Conservation (phyloP, 2,888 invertebrate genomes). For the Rhingia rostrata region DNA sequence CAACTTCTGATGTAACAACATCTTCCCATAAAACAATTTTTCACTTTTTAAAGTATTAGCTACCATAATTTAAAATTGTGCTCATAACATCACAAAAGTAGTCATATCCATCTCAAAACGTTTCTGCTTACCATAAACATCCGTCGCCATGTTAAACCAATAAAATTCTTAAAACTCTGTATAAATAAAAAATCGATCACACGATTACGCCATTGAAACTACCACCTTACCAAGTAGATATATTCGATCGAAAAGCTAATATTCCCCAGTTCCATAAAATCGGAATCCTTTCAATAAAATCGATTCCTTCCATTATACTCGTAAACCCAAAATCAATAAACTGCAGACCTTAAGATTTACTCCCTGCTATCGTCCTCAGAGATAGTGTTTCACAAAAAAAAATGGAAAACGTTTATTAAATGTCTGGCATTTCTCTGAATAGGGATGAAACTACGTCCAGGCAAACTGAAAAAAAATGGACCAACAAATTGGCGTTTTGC, state of each 20-base stretch:
- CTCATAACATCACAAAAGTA: too few relatives aligned
- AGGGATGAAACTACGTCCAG: conserved; percentile 25
- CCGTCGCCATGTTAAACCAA: too few relatives aligned
- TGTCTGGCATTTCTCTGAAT: conserved; percentile 39
- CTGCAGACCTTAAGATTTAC: conserved; percentile 64
- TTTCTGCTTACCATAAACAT: too few relatives aligned
- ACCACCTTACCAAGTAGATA: background rate
- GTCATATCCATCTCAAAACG: too few relatives aligned
- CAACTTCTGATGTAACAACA: too few relatives aligned
- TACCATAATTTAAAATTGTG: too few relatives aligned
- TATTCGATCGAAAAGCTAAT: background rate
- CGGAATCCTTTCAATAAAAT: conserved; percentile 31
- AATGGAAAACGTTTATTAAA: conserved; percentile 46
- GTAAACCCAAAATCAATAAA: conserved; percentile 63
- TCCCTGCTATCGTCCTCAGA: conserved; percentile 19
- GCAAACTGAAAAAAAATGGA: conserved; percentile 23
- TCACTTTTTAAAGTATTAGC: too few relatives aligned
- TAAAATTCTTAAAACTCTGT: too few relatives aligned
- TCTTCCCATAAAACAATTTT: too few relatives aligned
- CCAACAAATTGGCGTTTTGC: conserved; percentile 55
- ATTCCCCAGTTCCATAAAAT: too few relatives aligned
- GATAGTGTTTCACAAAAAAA: conserved; percentile 22
- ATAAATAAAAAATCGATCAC: too few relatives aligned
- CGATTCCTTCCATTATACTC: conserved; percentile 26
- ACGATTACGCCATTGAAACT: background rate